These are phyloP conservation scores for Bombus pyrosoma DNA, from an alignment of 1,140 invertebrate species.

Conservation along the genomic window DNA sequence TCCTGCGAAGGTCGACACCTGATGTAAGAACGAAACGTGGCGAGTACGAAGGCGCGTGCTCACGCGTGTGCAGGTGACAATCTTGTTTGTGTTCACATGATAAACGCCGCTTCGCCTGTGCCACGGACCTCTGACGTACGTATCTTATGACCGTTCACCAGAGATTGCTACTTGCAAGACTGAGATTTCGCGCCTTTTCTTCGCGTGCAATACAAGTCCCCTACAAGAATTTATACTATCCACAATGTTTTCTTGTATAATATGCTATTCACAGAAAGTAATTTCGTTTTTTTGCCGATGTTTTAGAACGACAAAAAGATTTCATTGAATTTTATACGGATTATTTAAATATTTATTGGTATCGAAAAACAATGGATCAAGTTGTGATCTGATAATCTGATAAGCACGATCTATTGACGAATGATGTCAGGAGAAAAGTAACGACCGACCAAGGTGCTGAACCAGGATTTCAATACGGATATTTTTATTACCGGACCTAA, in stretches of 20 bases:
- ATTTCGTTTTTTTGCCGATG: too few relatives aligned
- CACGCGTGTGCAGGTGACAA: constrained; percentile 72
- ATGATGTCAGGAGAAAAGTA: background rate
- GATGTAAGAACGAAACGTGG: constrained; percentile 47
- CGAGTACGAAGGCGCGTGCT: constrained; percentile 46
- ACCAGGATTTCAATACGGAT: constrained; percentile 21
- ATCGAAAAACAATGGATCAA: background rate
- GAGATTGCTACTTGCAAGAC: constrained; percentile 40
- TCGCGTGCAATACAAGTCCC: background rate
- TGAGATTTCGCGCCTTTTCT: constrained; percentile 3
- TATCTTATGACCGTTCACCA: constrained; percentile 57
- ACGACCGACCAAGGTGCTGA: constrained; percentile 5
- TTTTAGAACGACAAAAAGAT: background rate
- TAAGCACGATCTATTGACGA: background rate
- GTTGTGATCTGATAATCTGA: background rate
- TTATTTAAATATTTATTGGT: background rate
- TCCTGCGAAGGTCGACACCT: constrained; percentile 54
- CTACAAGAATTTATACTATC: too few relatives aligned
- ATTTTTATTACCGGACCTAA: background rate
- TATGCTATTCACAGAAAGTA: too few relatives aligned
- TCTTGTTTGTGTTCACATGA: constrained; percentile 72
- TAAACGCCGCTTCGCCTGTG: constrained; percentile 60
- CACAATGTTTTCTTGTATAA: too few relatives aligned
- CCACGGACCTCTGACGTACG: constrained; percentile 62
- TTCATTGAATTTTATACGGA: background rate